Evolutionary conservation across 2,888 invertebrate genomes (phyloP).

Genomic region (Sepiola atlantica): DNA sequence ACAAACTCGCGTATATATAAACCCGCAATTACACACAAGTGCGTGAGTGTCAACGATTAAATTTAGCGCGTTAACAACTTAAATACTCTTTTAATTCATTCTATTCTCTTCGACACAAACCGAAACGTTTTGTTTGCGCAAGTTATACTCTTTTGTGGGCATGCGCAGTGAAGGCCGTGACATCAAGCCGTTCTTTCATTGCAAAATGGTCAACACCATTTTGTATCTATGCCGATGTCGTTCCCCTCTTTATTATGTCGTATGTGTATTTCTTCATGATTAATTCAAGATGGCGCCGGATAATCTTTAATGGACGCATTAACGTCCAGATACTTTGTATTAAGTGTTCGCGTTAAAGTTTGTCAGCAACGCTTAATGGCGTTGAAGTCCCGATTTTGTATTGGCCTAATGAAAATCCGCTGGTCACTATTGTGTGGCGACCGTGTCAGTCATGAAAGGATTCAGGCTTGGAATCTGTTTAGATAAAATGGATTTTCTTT

Average conservation of each 20-base stretch:
- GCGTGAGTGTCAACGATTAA: too few relatives aligned
- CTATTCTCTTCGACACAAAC: too few relatives aligned
- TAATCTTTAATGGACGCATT: slow-evolving; percentile 32
- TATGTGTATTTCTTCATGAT: not conserved
- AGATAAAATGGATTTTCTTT: slow-evolving; percentile 6
- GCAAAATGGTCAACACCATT: too few relatives aligned
- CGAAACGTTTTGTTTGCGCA: too few relatives aligned
- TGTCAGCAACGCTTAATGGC: not conserved
- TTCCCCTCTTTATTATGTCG: not conserved
- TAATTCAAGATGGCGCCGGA: not conserved
- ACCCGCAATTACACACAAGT: too few relatives aligned
- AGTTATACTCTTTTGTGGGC: too few relatives aligned
- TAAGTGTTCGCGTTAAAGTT: not conserved
- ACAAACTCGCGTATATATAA: too few relatives aligned
- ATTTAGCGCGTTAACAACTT: too few relatives aligned
- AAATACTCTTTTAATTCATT: too few relatives aligned
- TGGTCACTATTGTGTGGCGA: not conserved
- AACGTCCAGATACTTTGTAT: not conserved
- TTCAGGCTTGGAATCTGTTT: not conserved
- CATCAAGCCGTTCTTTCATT: too few relatives aligned
- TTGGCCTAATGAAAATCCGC: not conserved
- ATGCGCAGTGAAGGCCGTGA: too few relatives aligned
- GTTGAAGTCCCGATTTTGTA: slow-evolving; percentile 10
- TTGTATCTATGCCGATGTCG: too few relatives aligned
- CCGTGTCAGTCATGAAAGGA: not conserved